Base-by-base conservation (phyloP, 2,113 vertebrate species). In the Triplophysa rosa region DNA sequence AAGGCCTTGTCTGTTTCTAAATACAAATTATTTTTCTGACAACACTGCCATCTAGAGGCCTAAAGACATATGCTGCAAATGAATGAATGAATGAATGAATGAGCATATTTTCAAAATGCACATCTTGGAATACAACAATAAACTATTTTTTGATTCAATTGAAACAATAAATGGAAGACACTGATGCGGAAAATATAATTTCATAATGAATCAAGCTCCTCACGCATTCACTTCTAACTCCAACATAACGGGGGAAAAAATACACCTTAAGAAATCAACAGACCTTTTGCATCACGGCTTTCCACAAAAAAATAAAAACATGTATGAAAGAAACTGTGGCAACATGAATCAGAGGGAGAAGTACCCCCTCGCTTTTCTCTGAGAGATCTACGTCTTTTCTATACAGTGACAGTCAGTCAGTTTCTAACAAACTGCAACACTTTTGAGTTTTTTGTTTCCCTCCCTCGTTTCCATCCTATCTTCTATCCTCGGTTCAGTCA, bases 31-130 rank as follows among this genome's bases (percentile, higher is more conserved):
- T 45, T 79, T 67, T 58, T 62, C 65, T 84, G 80, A 85, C 88
- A 89, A 88, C 85, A 84, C 75, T 69, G 85, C 89, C 91, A 89
- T 86, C 92, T 90, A 63, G 79, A 85, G 90, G 66, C n/a, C 33
- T 37, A 0, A 7, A 37, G 33, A 1, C 21, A 10, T 2, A 45
- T 42, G 40, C 13, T 54, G 19, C 33, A 24, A 69, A 68, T 29
- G 71, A 24, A 23, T 19, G 37, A n/a, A n/a, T n/a, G n/a, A n/a
- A n/a, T n/a, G n/a, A 17, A 17, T n/a, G 12, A 16, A 56, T 14
- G 8, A 62, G 66, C 24, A 70, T 3, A 69, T 16, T 56, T 23
- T 16, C 17, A 56, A 56, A 5, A 56, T 8, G 17, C 16, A 56
- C n/a, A 9, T 58, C 16, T 9, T 58, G 54, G n/a, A 14, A 70